Percentiles rank a stretch among this genome's conserved stretches.
Conservation (phyloP, 2,888 invertebrate genomes). For the Drosophila yooni region DNA sequence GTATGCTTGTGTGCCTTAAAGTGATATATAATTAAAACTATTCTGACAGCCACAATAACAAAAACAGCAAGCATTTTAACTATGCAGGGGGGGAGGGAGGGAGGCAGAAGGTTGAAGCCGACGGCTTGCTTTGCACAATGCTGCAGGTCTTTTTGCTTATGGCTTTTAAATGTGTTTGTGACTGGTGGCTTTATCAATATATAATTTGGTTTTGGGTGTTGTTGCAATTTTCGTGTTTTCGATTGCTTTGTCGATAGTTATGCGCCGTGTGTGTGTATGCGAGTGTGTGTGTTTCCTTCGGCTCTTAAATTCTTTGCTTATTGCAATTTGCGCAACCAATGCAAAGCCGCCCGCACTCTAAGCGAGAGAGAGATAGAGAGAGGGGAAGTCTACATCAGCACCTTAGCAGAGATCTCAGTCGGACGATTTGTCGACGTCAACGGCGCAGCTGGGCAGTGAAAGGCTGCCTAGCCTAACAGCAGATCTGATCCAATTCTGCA, state of each 20-base stretch:
- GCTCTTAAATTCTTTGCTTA: slow-evolving; percentile 73
- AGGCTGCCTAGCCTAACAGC: slow-evolving; percentile 44
- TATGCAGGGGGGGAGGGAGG: background rate
- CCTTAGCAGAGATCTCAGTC: slow-evolving; percentile 61
- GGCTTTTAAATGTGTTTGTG: slow-evolving; percentile 75
- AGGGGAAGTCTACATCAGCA: slow-evolving; percentile 44
- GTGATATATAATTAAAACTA: slow-evolving; percentile 63
- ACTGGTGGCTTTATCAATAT: slow-evolving; percentile 72
- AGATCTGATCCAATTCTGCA: slow-evolving; percentile 66
- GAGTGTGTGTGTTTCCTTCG: slow-evolving; percentile 59
- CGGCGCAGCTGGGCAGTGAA: slow-evolving; percentile 60
- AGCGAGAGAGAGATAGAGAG: background rate
- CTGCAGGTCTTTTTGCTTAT: slow-evolving; percentile 63
- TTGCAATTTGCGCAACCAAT: slow-evolving; percentile 78
- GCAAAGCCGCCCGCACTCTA: slow-evolving; percentile 42
- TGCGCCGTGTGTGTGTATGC: slow-evolving; percentile 21
- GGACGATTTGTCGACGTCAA: slow-evolving; percentile 60
- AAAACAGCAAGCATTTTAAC: slow-evolving; percentile 34
- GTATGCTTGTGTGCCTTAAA: slow-evolving; percentile 18
- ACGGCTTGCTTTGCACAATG: slow-evolving; percentile 11
- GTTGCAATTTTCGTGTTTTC: slow-evolving; percentile 67
- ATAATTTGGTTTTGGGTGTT: slow-evolving; percentile 68
- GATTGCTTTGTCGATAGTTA: slow-evolving; percentile 69
- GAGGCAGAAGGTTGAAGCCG: background rate
- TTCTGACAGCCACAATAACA: slow-evolving; percentile 60